A percentile compares a stretch with the other conserved stretches of the same genome.
Evolutionary conservation across 1,140 invertebrate genomes (phyloP).

Genomic region (Drosophila micromelanica): DNA sequence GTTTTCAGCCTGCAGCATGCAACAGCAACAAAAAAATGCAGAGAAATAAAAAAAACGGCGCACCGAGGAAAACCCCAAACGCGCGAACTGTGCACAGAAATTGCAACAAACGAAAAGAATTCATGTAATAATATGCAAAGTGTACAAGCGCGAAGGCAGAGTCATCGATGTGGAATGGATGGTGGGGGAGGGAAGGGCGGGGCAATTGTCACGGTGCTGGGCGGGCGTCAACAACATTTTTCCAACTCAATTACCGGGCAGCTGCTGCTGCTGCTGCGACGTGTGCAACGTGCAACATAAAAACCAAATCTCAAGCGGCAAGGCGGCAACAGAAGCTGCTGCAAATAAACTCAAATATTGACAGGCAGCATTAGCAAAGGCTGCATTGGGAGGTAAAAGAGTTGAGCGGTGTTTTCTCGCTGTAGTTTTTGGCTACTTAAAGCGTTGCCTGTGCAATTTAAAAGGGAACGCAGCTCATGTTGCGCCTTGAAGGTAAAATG

Average conservation of each 20-base stretch:
- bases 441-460: constrained; percentile 22
- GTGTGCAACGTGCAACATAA: constrained; percentile 49
- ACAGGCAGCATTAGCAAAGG: constrained; percentile 36
- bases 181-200: constrained; percentile 17
- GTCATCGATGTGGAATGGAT: constrained; percentile 45
- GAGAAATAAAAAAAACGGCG: constrained; percentile 15
- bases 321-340: constrained; percentile 27
- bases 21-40: constrained; percentile 15
- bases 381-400: not conserved
- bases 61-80: not conserved
- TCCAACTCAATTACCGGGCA: constrained; percentile 78
- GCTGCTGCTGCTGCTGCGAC: constrained; percentile 57
- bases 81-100: constrained; percentile 27
- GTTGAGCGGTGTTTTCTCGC: too few relatives aligned
- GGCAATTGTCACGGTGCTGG: constrained; percentile 60
- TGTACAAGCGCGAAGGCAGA: constrained; percentile 27
- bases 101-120: constrained; percentile 52
- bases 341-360: constrained; percentile 63
- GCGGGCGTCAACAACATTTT: constrained; percentile 78
- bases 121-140: constrained; percentile 77
- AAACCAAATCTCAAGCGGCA: constrained; percentile 69
- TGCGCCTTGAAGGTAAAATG: constrained; percentile 4
- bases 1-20: constrained; percentile 49
- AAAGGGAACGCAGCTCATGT: constrained; percentile 4
- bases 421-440: constrained; percentile 16